Conservation (phyloP, 1,140 invertebrate species). For the Zaprionus nigranus region DNA sequence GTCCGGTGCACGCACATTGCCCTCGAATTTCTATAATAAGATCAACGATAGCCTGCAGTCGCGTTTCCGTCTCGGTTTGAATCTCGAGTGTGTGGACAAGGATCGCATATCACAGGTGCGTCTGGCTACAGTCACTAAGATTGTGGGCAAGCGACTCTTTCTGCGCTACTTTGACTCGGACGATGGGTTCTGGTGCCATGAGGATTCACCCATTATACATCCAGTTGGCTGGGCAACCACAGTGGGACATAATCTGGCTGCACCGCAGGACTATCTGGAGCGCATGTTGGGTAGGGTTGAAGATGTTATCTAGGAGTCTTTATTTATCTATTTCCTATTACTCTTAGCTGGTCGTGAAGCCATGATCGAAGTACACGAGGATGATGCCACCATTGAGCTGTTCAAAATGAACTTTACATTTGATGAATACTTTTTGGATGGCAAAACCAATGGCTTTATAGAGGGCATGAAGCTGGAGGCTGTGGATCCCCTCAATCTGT, state of each 20-base stretch:
- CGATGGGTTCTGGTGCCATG: slow-evolving; percentile 97
- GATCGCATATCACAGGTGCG: slow-evolving; percentile 97
- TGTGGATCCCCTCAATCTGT: slow-evolving; percentile 97
- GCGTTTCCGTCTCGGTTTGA: slow-evolving; percentile 91
- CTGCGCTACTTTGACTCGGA: slow-evolving; percentile 95
- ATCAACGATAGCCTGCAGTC: slow-evolving; percentile 93
- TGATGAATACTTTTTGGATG: slow-evolving; percentile 82
- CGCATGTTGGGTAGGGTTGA: slow-evolving; percentile 85
- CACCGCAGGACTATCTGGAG: slow-evolving; percentile 91
- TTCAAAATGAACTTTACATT: slow-evolving; percentile 87
- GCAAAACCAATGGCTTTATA: slow-evolving; percentile 87
- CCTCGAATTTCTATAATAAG: slow-evolving; percentile 95
- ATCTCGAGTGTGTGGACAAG: slow-evolving; percentile 98
- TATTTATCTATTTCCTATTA: not conserved
- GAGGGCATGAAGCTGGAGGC: slow-evolving; percentile 98
- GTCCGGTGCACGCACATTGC: slow-evolving; percentile 96
- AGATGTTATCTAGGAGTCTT: not conserved
- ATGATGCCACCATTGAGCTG: slow-evolving; percentile 91
- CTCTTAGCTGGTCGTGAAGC: slow-evolving; percentile 77
- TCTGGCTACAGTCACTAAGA: slow-evolving; percentile 94
- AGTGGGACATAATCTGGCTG: slow-evolving; percentile 94
- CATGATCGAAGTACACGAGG: slow-evolving; percentile 85
- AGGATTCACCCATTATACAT: slow-evolving; percentile 97
- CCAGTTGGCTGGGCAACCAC: slow-evolving; percentile 96
- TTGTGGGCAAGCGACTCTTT: slow-evolving; percentile 95